phyloP scores from a whole-genome alignment of 1,140 invertebrate genomes.

The Parapsyche elsis region DNA sequence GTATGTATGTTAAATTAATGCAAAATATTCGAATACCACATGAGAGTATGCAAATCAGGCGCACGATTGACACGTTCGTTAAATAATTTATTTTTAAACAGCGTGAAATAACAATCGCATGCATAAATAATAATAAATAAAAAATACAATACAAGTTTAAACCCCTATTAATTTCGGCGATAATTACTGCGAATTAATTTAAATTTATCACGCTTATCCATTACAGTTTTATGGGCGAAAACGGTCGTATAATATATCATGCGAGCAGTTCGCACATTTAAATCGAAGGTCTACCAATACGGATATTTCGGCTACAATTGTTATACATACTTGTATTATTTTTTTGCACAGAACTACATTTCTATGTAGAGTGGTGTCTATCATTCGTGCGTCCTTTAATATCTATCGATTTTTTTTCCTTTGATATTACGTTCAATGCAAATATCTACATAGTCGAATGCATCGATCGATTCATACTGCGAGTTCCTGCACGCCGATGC shows the following conservation, averaged over 20 bases:
- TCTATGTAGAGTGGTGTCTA: too few species aligned
- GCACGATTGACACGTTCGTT: too few species aligned
- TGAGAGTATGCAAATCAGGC: too few species aligned
- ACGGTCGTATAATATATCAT: background rate
- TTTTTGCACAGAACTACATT: too few species aligned
- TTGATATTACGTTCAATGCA: too few species aligned
- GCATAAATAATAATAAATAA: background rate
- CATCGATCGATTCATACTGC: background rate
- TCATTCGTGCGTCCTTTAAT: too few species aligned
- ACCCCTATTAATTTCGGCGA: background rate
- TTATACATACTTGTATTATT: background rate
- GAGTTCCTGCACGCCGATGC: constrained; percentile 7
- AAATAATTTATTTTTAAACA: too few species aligned
- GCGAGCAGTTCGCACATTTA: background rate
- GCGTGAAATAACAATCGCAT: background rate
- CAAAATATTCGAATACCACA: too few species aligned
- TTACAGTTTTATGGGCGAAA: constrained; percentile 12
- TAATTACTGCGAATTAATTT: background rate
- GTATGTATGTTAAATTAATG: too few species aligned
- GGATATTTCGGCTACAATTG: background rate
- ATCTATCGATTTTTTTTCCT: too few species aligned
- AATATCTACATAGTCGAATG: too few species aligned
- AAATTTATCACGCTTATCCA: constrained; percentile 1
- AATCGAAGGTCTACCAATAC: constrained; percentile 6
- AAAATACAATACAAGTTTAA: background rate